Conservation (phyloP, 2,797 vertebrate genomes). For the Neostethus bicornis region DNA sequence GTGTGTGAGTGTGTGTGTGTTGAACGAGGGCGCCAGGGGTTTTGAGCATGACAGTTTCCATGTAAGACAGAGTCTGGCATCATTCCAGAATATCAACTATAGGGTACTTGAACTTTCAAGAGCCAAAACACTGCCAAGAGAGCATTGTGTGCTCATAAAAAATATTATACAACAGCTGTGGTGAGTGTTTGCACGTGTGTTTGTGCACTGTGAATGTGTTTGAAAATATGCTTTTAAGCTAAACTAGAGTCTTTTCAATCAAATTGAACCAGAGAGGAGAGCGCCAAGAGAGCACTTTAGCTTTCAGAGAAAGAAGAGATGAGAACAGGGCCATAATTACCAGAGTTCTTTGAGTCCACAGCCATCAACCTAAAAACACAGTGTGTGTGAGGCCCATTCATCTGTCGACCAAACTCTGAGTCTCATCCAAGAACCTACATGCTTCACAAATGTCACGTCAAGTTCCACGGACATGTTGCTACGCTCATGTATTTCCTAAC, state of each 20-base stretch:
- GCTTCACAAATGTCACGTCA: slow-evolving; percentile 31
- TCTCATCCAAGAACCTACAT: slow-evolving; percentile 25
- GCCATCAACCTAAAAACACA: slow-evolving; percentile 40
- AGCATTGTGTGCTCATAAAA: slow-evolving; percentile 64
- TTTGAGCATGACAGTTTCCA: too few relatives aligned
- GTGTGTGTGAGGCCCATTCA: slow-evolving; percentile 19
- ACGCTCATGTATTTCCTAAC: slow-evolving; percentile 9
- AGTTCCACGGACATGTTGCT: slow-evolving; percentile 12
- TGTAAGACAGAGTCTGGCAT: slow-evolving; percentile 43
- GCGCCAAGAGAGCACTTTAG: slow-evolving; percentile 71
- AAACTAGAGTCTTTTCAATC: slow-evolving; percentile 65
- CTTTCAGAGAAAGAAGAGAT: slow-evolving; percentile 64
- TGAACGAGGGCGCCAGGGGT: too few relatives aligned
- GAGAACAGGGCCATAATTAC: slow-evolving; percentile 64
- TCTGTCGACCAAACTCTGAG: slow-evolving; percentile 29
- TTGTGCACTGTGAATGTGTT: slow-evolving; percentile 22
- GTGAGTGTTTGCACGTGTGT: slow-evolving; percentile 42
- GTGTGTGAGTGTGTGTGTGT: slow-evolving; percentile 23
- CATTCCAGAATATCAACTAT: slow-evolving; percentile 58
- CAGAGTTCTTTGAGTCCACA: slow-evolving; percentile 50
- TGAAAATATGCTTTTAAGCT: slow-evolving; percentile 12
- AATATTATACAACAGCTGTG: slow-evolving; percentile 55
- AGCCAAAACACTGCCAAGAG: slow-evolving; percentile 52
- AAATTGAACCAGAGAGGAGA: slow-evolving; percentile 53
- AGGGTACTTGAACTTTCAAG: slow-evolving; percentile 58